Evolutionary conservation across 2,888 invertebrate genomes (phyloP).

Genomic region (Phortica okadai): DNA sequence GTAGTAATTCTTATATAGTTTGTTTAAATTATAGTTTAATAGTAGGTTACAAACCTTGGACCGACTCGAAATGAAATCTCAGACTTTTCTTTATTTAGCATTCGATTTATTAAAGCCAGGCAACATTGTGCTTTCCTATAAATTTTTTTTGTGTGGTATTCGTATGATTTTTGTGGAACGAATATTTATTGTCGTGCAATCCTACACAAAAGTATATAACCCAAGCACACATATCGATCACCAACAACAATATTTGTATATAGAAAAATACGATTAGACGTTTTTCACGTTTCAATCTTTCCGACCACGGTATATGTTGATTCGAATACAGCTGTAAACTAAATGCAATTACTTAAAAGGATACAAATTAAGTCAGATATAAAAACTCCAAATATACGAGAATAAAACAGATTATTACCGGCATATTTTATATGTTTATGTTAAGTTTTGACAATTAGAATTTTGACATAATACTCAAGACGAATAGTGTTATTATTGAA

Average conservation of each 20-base stretch:
- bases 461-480: slow-evolving; percentile 3
- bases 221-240: slow-evolving; percentile 35
- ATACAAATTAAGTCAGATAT: neutral
- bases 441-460: neutral
- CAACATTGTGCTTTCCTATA: neutral
- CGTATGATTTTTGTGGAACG: neutral
- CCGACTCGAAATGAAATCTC: no score
- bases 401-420: slow-evolving; percentile 9
- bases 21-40: no score
- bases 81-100: no score
- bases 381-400: neutral
- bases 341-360: slow-evolving; percentile 35
- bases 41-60: no score
- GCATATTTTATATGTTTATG: slow-evolving; percentile 22
- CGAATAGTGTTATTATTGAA: slow-evolving; percentile 58
- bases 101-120: no score
- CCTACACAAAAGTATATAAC: slow-evolving; percentile 41
- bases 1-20: no score
- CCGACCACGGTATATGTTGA: slow-evolving; percentile 41
- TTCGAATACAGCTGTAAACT: slow-evolving; percentile 27
- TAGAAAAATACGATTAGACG: slow-evolving; percentile 39
- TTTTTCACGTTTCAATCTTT: slow-evolving; percentile 44
- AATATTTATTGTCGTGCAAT: slow-evolving; percentile 30
- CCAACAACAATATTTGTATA: slow-evolving; percentile 20
- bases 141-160: neutral